phyloP scores from a whole-genome alignment of 2,888 invertebrate species.

The Branchellion lobata region DNA sequence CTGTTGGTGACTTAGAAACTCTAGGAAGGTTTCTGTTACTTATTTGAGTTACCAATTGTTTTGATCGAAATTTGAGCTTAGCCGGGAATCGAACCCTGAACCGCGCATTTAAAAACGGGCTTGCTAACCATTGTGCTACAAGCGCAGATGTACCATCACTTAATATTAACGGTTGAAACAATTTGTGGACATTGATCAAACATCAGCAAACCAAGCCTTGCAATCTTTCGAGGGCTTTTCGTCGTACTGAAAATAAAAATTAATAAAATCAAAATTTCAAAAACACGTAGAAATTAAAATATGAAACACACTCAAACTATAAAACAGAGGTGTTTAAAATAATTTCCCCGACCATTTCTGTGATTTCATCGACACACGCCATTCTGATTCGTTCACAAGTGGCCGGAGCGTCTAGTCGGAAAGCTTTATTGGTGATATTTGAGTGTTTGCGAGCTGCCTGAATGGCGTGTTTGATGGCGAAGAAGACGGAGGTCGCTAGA shows the following conservation, averaged over 20 bases:
- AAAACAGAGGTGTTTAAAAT: no score
- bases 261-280: not conserved
- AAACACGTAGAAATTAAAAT: not conserved
- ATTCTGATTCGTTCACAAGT: conserved; percentile 72
- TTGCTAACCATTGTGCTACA: no score
- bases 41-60: no score
- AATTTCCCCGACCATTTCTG: conserved; percentile 74
- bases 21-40: no score
- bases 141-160: no score
- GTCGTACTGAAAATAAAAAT: not conserved
- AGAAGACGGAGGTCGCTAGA: conserved; percentile 81
- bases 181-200: no score
- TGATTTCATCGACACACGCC: conserved; percentile 82
- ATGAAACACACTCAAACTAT: no score
- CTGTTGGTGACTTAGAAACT: no score
- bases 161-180: no score
- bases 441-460: conserved; percentile 74
- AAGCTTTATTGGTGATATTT: conserved; percentile 67
- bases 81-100: no score
- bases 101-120: no score
- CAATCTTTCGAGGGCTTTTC: not conserved
- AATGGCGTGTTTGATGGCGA: conserved; percentile 82
- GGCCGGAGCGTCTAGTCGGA: conserved; percentile 76
- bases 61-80: no score
- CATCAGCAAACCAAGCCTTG: conserved; percentile 10